Evolutionary conservation across 2,113 vertebrate genomes (phyloP), one percentile per base, ranked within the genome.

Genomic region (Phyllopteryx taeniolatus): DNA sequence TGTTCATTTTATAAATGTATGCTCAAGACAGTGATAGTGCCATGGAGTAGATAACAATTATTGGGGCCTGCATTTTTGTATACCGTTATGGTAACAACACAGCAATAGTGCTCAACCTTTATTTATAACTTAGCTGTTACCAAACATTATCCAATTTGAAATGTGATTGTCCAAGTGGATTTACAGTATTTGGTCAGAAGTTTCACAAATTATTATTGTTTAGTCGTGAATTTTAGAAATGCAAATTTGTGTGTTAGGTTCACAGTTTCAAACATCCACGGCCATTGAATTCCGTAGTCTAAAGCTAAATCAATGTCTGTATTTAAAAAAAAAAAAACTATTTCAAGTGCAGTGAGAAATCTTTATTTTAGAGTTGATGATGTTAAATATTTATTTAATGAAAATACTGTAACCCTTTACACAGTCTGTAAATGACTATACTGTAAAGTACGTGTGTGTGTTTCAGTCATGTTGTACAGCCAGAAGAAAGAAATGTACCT

Each of bases 311-410:
- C 51, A 72, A 71, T 85, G 74, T 86, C 83, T 82, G 74, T 87
- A 73, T 76, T 71, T 66, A 75, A 76, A 69, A 81, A 76, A 84
- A 13, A 49, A 51, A 14, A 17, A 70, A 87, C 75, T 77, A 47
- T 88, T 78, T 80, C 8, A 83, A 82, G 74, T 86, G 79, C 76
- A 80, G 75, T 62, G 35, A 76, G 64, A 71, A 75, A 35, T 63
- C 9, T 64, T 31, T 22, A 9, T 64, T 44, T 46, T n/a, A 19
- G 8, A 69, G 35, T 68, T 8, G 31, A 39, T 54, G 12, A 56
- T 42, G 11, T 33, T 42, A 3, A 68, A 67, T 83, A 83, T 90
- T 85, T 88, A 88, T 92, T 85, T 88, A 11, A 86, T 90, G 81
- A 79, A 84, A 70, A 88, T 85, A 82, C 86, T 22, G 78, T 72